Base-by-base conservation (phyloP, 1,140 invertebrate genomes). In the Acromyrmex charruanus region DNA sequence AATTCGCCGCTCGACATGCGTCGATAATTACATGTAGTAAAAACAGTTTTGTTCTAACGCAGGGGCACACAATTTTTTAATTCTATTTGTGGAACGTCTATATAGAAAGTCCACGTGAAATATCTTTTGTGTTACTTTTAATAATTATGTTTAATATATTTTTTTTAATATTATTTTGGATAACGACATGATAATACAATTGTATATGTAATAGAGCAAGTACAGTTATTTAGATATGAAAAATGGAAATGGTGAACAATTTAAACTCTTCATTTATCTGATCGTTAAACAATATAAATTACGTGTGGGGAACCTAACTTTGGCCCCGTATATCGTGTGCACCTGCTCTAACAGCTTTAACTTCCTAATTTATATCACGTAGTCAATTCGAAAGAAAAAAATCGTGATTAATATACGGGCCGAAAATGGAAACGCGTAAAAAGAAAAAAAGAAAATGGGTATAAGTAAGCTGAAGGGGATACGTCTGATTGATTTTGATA, bases 21-120 rank as follows among this genome's bases (percentile, higher is more conserved):
- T 16, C 66, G 55, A 81, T 74, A 74, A 84, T 74, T 72, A 74
- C 53, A 69, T 35, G 12, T 74, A 61, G 44, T 82, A 84, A 74
- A 84, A 74, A 61, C 39, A 51, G 39, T 59, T 74, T 69, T 10
- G 7, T 9, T 75, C 14, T 28, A 72, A 82, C 39, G 69, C 39
- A 74, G 25, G 14, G 39, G 21, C 31, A 10, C 66, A 82, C 25
- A 18, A 44, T 44, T n/a, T n/a, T 1, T 1, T 25, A 58, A 59
- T 59, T 82, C 21, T 53, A 80, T n/a, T 39, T 28, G 14, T n/a
- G 31, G 28, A 3, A 21, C 18, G 2, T 35, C 31, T 31, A 0
- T 10, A 44, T 31, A 14, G 16, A 35, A 0, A 61, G 25, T 18
- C 59, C 16, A 31, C 16, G 28, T 55, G 51, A 74, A 55, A n/a